Evolutionary conservation across 2,797 vertebrate genomes (phyloP).

Genomic region (Macropodus opercularis): DNA sequence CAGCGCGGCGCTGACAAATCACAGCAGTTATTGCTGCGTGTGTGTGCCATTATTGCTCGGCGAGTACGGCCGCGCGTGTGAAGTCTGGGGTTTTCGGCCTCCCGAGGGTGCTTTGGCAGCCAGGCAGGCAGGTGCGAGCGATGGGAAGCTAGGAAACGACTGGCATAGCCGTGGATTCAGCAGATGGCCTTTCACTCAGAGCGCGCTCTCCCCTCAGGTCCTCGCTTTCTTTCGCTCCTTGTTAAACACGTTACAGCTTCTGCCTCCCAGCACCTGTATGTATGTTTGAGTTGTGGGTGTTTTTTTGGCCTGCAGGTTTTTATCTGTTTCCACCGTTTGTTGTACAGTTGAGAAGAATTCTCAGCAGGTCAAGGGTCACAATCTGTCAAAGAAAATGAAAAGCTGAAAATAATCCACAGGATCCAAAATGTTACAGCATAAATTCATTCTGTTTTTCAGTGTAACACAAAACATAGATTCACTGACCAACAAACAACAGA

Average conservation of each 20-base stretch:
- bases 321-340: too few relatives aligned
- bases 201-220: conserved; percentile 46
- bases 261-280: conserved; percentile 56
- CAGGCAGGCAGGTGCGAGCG: conserved; percentile 70
- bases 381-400: conserved; percentile 38
- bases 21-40: conserved; percentile 68
- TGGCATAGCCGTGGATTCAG: conserved; percentile 64
- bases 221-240: conserved; percentile 65
- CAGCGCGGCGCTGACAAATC: conserved; percentile 70
- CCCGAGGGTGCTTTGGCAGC: conserved; percentile 70
- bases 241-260: conserved; percentile 67
- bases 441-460: too few relatives aligned
- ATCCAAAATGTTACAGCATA: too few relatives aligned
- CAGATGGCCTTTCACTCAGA: conserved; percentile 79
- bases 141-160: conserved; percentile 56
- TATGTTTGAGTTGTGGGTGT: background rate
- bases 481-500: background rate
- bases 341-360: too few relatives aligned
- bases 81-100: conserved; percentile 66
- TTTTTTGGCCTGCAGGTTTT: conserved; percentile 23
- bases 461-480: background rate
- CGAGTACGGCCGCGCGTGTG: conserved; percentile 35
- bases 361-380: conserved; percentile 16
- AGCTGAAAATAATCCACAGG: conserved; percentile 18
- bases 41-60: conserved; percentile 57